Base-by-base conservation (phyloP, 2,888 invertebrate species). In the Synanthedon myopaeformis region DNA sequence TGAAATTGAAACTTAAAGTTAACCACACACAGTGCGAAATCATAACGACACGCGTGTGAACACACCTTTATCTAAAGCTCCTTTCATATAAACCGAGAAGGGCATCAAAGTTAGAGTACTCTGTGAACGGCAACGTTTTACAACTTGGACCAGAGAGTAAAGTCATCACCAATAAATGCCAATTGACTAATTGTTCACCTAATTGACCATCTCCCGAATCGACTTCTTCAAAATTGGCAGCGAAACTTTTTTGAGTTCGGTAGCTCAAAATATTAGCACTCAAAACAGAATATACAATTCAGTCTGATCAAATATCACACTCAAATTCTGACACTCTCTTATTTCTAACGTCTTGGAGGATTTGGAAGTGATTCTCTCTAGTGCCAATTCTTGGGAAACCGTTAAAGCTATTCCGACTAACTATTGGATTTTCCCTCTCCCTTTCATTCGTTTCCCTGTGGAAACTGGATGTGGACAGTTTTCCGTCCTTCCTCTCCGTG, bases 271-370 rank as follows among this genome's bases (percentile, higher is more conserved):
- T 8, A 2, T 35, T 35, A 35, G 35, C 35, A 35, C 35, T 35
- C 10, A 35, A 35, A 35, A 35, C 6, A 6, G 35, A 35, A 35
- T 3, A 11, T n/a, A 13, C n/a, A 45, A 45, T 45, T 13, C 45
- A 45, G 45, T 45, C 45, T 13, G 14, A 48, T 65, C 74, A 86
- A 70, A 91, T 91, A 74, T 91, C 90, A 70, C 91, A 91, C 70
- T 91, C 91, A 64, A 91, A 91, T 70, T 91, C 91, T 4, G 91
- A 83, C 55, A 91, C 90, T 65, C 91, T 84, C 57, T 88, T 88
- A 65, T 82, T 88, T 41, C 85, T 74, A n/a, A 87, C 86, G 51
- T 87, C 88, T 12, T 85, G 79, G 45, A 80, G 74, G 69, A 82
- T 70, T 62, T 86, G 82, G 56, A 87, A 88, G 55, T 86, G 85